Evolutionary conservation across 1,140 invertebrate species (phyloP), one percentile per base, ranked within the genome.

Genomic region (Drusus annulatus): DNA sequence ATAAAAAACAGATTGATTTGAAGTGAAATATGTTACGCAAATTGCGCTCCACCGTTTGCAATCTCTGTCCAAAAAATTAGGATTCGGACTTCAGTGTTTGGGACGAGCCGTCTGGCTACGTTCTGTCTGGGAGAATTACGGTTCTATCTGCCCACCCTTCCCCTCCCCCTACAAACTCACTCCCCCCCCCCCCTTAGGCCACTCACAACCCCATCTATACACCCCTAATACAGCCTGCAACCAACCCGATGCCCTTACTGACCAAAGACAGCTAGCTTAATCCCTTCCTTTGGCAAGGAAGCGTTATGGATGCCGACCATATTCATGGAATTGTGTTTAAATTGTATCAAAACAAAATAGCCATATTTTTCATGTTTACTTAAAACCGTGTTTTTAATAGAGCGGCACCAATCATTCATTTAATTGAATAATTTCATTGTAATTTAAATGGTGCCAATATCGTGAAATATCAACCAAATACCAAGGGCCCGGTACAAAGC

Each of bases 261-360:
- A 71, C 45, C 68, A 71, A 71, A 71, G 45, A 71, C 45, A 71
- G 45, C 45, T 19, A 25, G 23, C 68, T 21, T 71, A 71, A 71
- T 71, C 68, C 50, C 68, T 23, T 19, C 17, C 19, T 21, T 19
- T 23, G 17, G 23, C 45, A 52, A 51, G 68, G 45, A 52, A 54
- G 4, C 45, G 28, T 60, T 23, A 60, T 60, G 36, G 58, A 60
- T 23, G 58, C 19, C 13, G 21, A 21, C 19, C 21, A 13, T 23
- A 60, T 60, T 60, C 23, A 15, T 23, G 23, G 23, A 23, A 15
- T 17, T 1, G n/a, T 56, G 19, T 56, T 56, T 56, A 1, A 56
- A 17, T 56, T 17, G n/a, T 56, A n/a, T 56, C 19, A 17, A 56
- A 0, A 0, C n/a, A 0, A 0, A 56, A 56, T 21, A 5, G 5